phyloP scores from a whole-genome alignment of 2,113 vertebrate genomes.

The Furnarius figulus region DNA sequence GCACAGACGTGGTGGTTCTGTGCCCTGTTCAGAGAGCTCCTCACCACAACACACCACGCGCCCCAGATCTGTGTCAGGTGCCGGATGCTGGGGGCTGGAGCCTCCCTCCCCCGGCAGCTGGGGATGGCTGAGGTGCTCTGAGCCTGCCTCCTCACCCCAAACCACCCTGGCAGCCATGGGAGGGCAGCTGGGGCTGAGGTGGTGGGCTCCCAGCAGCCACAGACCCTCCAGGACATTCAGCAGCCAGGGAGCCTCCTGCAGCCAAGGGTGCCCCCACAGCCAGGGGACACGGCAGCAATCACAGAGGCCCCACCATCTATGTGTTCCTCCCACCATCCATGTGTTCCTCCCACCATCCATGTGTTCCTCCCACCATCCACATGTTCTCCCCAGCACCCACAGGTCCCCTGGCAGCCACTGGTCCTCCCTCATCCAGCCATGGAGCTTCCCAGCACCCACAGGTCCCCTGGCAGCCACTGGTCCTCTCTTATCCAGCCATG shows the following conservation, averaged over 20 bases:
- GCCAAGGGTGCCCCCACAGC: background rate
- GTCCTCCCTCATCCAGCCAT: no score
- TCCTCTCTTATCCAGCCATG: no score
- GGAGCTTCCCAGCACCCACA: no score
- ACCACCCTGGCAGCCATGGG: rapidly evolving
- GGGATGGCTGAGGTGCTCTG: background rate
- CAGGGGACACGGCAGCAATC: background rate
- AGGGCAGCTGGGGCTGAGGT: rapidly evolving
- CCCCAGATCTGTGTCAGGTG: background rate
- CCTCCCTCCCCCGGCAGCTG: background rate
- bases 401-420: no score
- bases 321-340: no score
- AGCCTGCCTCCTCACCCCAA: background rate
- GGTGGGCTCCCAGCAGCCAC: rapidly evolving
- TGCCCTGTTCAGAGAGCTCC: background rate
- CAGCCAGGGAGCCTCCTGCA: background rate
- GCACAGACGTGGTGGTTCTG: rapidly evolving
- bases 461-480: no score
- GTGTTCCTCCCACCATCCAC: no score
- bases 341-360: no score
- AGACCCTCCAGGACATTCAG: no score
- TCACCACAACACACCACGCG: rapidly evolving
- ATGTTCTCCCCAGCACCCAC: no score
- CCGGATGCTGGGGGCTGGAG: conserved; percentile 2
- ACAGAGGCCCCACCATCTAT: background rate